Conservation (phyloP, 2,113 vertebrate species). For the Cynopterus brachyotis region DNA sequence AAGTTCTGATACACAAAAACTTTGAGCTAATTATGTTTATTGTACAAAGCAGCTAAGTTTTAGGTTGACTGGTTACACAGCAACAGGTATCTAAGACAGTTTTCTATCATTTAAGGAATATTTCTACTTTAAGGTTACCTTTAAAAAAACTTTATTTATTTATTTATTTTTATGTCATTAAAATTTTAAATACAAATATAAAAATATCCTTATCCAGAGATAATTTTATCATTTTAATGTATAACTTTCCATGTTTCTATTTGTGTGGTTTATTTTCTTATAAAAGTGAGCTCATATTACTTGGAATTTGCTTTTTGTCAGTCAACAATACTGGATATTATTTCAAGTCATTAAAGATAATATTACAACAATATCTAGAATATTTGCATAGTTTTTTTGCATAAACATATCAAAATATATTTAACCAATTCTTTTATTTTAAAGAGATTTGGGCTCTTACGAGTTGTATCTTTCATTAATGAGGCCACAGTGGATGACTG, state of each 20-base stretch:
- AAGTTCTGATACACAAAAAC: background rate
- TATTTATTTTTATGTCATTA: background rate
- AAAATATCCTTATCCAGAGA: background rate
- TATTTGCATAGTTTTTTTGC: background rate
- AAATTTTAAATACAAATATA: background rate
- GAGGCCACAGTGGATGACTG: background rate
- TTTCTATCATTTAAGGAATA: conserved; percentile 16
- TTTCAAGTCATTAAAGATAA: conserved; percentile 3
- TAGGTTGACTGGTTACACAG: background rate
- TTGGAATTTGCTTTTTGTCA: background rate
- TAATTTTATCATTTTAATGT: background rate
- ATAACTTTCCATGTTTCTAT: conserved; percentile 1
- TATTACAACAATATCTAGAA: background rate
- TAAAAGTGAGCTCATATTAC: background rate
- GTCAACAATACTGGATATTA: background rate
- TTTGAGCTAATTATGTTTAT: background rate
- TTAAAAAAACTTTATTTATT: background rate
- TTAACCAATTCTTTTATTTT: background rate
- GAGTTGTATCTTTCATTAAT: background rate
- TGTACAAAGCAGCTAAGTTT: background rate
- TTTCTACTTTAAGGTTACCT: background rate
- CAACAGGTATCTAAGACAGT: background rate
- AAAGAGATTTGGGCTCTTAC: background rate
- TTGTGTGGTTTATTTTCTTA: background rate
- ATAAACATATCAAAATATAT: background rate